Percentiles rank a stretch among this genome's conserved stretches.
phyloP scores from a whole-genome alignment of 2,113 vertebrate genomes.

The Atherinomorus stipes region DNA sequence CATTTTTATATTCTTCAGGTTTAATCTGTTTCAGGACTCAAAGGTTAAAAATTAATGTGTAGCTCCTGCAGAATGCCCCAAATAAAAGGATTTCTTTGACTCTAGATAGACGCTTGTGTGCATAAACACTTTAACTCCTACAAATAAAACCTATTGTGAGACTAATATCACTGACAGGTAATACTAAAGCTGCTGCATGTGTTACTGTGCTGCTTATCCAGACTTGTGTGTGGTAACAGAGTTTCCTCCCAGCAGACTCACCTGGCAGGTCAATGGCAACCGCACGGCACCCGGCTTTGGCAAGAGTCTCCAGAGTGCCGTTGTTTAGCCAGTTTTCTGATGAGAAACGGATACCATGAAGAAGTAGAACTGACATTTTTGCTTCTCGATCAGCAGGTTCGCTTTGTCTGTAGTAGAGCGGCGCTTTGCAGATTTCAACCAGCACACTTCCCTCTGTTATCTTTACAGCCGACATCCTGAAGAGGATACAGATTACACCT shows the following conservation, averaged over 20 bases:
- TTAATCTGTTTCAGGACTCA: too few relatives aligned
- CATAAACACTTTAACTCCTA: not conserved
- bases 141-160: not conserved
- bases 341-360: conserved; percentile 95
- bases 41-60: too few relatives aligned
- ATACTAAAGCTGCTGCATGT: not conserved
- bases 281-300: conserved; percentile 87
- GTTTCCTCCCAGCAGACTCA: conserved; percentile 55
- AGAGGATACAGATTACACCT: not conserved
- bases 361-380: conserved; percentile 85
- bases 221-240: not conserved
- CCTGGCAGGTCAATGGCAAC: conserved; percentile 95
- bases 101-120: not conserved
- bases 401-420: conserved; percentile 89
- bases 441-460: conserved; percentile 78
- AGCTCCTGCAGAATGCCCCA: too few relatives aligned
- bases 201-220: not conserved
- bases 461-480: conserved; percentile 83
- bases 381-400: conserved; percentile 63
- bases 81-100: not conserved
- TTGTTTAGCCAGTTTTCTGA: conserved; percentile 92
- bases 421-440: conserved; percentile 80
- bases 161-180: too few relatives aligned
- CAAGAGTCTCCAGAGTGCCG: conserved; percentile 86
- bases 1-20: too few relatives aligned